Percentiles rank a stretch among this genome's conserved stretches.
phyloP scores from a whole-genome alignment of 2,113 vertebrate genomes.

The Ia io region DNA sequence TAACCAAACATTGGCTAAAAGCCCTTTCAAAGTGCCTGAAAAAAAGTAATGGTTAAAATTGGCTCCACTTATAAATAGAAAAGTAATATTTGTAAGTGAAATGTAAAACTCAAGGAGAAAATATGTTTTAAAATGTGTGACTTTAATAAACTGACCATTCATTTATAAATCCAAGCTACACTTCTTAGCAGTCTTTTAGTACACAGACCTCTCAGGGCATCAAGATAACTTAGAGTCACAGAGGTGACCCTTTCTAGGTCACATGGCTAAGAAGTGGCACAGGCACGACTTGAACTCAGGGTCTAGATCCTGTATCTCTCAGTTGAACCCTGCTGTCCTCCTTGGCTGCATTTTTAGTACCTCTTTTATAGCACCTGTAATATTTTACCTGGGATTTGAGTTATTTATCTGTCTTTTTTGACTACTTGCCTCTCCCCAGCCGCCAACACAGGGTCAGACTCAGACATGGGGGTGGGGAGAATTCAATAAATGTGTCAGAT shows the following conservation, averaged over 20 bases:
- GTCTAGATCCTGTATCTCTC: background rate
- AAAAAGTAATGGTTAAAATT: background rate
- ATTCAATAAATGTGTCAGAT: background rate
- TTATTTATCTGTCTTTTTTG: background rate
- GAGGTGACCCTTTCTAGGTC: background rate
- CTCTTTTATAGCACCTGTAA: background rate
- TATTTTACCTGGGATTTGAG: background rate
- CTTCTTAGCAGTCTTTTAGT: background rate
- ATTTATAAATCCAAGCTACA: background rate
- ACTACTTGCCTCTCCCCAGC: background rate
- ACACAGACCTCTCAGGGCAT: background rate
- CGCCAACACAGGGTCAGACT: background rate
- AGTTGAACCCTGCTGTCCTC: background rate
- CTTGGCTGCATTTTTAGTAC: background rate
- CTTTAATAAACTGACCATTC: background rate
- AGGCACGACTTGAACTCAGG: background rate
- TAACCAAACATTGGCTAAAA: background rate
- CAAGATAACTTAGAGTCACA: background rate
- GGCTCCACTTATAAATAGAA: background rate
- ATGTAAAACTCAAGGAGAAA: constrained; percentile 20
- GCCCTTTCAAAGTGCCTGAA: background rate
- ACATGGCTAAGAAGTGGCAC: background rate
- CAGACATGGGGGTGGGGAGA: background rate
- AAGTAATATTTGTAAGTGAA: background rate
- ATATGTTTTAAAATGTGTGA: background rate